Percentiles rank a stretch among this genome's conserved stretches.
These are phyloP conservation scores for Charanyca ferruginea DNA, from an alignment of 2,888 invertebrate species.

Conservation along the genomic window DNA sequence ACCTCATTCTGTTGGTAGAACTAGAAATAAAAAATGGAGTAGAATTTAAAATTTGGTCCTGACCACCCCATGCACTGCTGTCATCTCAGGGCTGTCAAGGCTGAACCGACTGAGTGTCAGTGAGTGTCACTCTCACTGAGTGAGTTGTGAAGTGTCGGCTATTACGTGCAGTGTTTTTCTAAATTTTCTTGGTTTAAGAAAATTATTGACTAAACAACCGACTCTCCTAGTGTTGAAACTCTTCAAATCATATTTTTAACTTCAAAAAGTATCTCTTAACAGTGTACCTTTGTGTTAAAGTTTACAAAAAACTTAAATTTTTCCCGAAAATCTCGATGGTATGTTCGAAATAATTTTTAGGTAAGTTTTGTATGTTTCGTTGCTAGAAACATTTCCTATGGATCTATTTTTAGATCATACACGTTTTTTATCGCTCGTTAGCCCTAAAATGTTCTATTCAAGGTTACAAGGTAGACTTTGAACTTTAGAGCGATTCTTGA, in stretches of 20 bases:
- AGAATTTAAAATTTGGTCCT: neutral
- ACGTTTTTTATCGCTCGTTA: slow-evolving; percentile 44
- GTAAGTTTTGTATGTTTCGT: slow-evolving; percentile 46
- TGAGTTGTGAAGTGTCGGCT: slow-evolving; percentile 33
- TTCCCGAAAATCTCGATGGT: slow-evolving; percentile 48
- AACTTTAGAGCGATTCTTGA: slow-evolving; percentile 34
- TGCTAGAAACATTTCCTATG: slow-evolving; percentile 34
- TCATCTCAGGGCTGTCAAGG: slow-evolving; percentile 11
- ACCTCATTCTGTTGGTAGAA: no score
- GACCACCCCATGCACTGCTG: slow-evolving; percentile 3
- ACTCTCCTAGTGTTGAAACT: slow-evolving; percentile 17
- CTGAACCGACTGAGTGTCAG: no score
- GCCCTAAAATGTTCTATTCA: slow-evolving; percentile 57
- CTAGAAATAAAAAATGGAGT: slow-evolving; percentile 3
- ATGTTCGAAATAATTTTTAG: slow-evolving; percentile 28
- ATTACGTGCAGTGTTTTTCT: slow-evolving; percentile 58
- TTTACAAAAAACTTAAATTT: slow-evolving; percentile 32
- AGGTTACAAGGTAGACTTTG: slow-evolving; percentile 65
- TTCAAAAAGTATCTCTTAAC: neutral
- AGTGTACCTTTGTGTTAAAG: slow-evolving; percentile 31
- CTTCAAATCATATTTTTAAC: slow-evolving; percentile 3
- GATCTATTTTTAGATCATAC: slow-evolving; percentile 57
- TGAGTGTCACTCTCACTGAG: no score
- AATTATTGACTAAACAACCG: slow-evolving; percentile 61
- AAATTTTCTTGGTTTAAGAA: slow-evolving; percentile 54